phyloP scores from a whole-genome alignment of 1,140 invertebrate species.

The Trichogramma pretiosum region DNA sequence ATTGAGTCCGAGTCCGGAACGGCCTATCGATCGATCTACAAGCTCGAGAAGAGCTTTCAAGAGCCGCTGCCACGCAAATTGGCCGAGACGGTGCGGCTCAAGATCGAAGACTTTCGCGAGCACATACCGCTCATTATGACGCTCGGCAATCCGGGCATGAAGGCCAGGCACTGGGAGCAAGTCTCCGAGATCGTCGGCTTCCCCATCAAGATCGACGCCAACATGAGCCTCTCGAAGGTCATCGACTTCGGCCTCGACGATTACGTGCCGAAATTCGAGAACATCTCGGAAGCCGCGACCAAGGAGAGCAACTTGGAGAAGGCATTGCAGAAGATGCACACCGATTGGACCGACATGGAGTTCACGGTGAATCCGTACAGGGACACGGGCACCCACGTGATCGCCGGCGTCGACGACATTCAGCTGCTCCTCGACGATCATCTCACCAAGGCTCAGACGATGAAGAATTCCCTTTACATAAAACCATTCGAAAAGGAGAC shows the following conservation, averaged over 20 bases:
- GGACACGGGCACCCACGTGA: constrained; percentile 85
- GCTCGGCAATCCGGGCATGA: constrained; percentile 88
- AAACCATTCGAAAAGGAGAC: constrained; percentile 84
- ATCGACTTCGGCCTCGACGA: constrained; percentile 88
- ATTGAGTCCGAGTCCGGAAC: constrained; percentile 77
- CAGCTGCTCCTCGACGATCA: constrained; percentile 93
- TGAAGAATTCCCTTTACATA: constrained; percentile 94
- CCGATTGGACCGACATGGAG: constrained; percentile 82
- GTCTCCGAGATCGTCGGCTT: constrained; percentile 93
- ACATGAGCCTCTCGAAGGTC: constrained; percentile 79
- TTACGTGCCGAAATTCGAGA: constrained; percentile 84
- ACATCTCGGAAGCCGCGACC: constrained; percentile 87
- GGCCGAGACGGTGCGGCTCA: constrained; percentile 54
- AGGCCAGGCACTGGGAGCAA: constrained; percentile 90
- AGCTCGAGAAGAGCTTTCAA: constrained; percentile 80
- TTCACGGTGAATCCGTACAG: constrained; percentile 72
- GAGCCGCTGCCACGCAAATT: constrained; percentile 56
- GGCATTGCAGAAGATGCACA: constrained; percentile 81
- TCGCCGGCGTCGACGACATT: constrained; percentile 89
- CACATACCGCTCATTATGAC: constrained; percentile 86
- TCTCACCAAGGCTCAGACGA: constrained; percentile 93
- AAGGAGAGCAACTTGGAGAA: constrained; percentile 92
- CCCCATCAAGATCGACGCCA: constrained; percentile 77
- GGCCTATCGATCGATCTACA: constrained; percentile 74
- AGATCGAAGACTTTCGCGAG: constrained; percentile 83